These are phyloP conservation scores for Radopholus similis DNA, from an alignment of 1,140 invertebrate species.

Conservation along the genomic window DNA sequence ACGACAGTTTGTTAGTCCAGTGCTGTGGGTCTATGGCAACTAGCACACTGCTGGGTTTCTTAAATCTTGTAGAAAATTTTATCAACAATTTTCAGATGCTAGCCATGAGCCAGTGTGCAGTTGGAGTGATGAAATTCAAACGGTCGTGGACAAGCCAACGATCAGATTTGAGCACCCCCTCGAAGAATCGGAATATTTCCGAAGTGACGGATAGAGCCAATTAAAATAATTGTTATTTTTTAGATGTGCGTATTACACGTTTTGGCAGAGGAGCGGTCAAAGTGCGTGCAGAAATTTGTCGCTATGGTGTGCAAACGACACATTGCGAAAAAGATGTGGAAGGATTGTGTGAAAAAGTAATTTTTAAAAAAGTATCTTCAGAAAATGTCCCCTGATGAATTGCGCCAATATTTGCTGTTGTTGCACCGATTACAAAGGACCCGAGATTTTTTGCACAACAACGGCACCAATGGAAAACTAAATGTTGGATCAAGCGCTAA, in stretches of 20 bases:
- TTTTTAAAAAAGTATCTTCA: slow-evolving; percentile 21
- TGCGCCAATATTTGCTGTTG: slow-evolving; percentile 27
- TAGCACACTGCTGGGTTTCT: slow-evolving; percentile 29
- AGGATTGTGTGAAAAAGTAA: background rate
- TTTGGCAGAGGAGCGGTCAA: slow-evolving; percentile 19
- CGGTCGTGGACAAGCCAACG: slow-evolving; percentile 30
- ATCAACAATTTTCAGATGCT: slow-evolving; percentile 20
- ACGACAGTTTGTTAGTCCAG: slow-evolving; percentile 28
- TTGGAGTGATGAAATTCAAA: slow-evolving; percentile 28
- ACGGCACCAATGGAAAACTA: background rate
- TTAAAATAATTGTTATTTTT: background rate
- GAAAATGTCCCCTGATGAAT: slow-evolving; percentile 36
- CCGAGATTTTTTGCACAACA: slow-evolving; percentile 20
- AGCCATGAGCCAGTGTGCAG: slow-evolving; percentile 25
- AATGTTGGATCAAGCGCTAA: slow-evolving; percentile 5
- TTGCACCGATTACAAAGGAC: slow-evolving; percentile 28
- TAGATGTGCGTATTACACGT: slow-evolving; percentile 16
- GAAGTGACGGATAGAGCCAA: slow-evolving; percentile 6
- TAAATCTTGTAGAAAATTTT: slow-evolving; percentile 7
- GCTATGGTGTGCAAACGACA: slow-evolving; percentile 25
- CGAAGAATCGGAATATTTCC: slow-evolving; percentile 20
- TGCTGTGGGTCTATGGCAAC: slow-evolving; percentile 40
- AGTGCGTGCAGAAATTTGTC: slow-evolving; percentile 31
- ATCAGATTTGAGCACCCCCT: slow-evolving; percentile 26
- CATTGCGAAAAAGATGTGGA: slow-evolving; percentile 32